Evolutionary conservation across 64 coral and sea anemone genomes (phyloP), one percentile per base, ranked within the genome.

Genomic region (Montipora efflorescens): DNA sequence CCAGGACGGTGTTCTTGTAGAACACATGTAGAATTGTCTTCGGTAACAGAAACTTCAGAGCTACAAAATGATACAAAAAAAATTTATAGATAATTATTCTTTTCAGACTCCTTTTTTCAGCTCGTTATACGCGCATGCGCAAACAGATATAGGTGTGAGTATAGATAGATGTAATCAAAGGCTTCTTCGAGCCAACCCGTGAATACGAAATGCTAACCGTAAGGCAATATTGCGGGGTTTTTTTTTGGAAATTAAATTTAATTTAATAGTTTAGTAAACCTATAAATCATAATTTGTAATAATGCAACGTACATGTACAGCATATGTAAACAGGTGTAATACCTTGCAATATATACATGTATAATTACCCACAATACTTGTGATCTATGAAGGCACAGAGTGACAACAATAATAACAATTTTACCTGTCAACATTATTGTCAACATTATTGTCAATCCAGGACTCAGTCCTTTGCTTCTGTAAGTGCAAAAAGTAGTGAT

Each of bases 11-110:
- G 69, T 73, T 73, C 69, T 73, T 73, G 69, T 73, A 73, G 69
- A 73, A 73, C 69, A 73, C 69, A 73, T 73, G 69, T 73, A 73
- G 69, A 73, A 73, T 73, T 73, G 69, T 73, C 69, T 73, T 73
- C 69, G 19, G 69, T 73, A 20, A 73, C 69, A 73, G 69, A 73
- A 73, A 73, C 69, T 73, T 73, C 69, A 73, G 69, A 73, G 69
- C 69, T 73, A 73, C 69, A 8, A 69, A 69, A 69, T 69, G 67
- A 73, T 73, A 43, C 69, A 73, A 73, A 73, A 36, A 73, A 73
- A 73, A 55, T 73, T 22, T 20, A 73, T 73, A 73, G 69, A 73
- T 22, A 73, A 73, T 73, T 73, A 73, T 73, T 73, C 69, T 73
- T 73, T 73, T 73, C 69, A 73, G 69, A 73, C 69, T 73, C 69